Conservation (phyloP, 2,113 vertebrate genomes). For the Dipodomys merriami region DNA sequence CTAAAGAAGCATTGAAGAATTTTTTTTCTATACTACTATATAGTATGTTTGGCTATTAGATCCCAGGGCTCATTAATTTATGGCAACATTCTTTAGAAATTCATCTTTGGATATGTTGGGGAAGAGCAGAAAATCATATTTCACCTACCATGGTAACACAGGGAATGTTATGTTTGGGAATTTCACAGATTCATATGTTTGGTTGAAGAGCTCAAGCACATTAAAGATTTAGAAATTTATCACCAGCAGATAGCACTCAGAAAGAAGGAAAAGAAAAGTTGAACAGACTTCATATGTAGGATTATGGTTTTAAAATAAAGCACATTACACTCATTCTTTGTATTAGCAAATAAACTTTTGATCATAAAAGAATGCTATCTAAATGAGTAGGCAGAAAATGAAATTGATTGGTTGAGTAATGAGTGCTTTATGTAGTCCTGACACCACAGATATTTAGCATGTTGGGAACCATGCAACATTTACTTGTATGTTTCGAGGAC, state of each 20-base stretch:
- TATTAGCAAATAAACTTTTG: neutral
- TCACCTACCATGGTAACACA: neutral
- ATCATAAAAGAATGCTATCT: neutral
- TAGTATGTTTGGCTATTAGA: slow-evolving; percentile 77
- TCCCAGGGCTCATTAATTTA: slow-evolving; percentile 72
- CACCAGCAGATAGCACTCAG: neutral
- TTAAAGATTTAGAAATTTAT: slow-evolving; percentile 70
- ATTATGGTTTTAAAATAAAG: neutral
- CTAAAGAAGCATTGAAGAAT: slow-evolving; percentile 75
- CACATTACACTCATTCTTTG: neutral
- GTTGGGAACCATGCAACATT: neutral
- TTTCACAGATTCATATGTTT: slow-evolving; percentile 35
- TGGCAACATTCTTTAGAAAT: slow-evolving; percentile 68
- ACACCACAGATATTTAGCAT: neutral
- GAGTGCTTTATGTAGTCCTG: neutral
- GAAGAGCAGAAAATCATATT: slow-evolving; percentile 74
- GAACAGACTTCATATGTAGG: neutral
- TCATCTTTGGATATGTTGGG: slow-evolving; percentile 67
- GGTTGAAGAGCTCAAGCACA: slow-evolving; percentile 12
- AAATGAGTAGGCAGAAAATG: slow-evolving; percentile 9
- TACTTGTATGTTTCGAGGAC: neutral
- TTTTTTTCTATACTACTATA: neutral
- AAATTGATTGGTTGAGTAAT: neutral
- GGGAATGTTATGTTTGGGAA: slow-evolving; percentile 54
- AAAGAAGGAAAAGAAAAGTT: slow-evolving; percentile 40